Evolutionary conservation across 2,113 vertebrate genomes (phyloP).

Genomic region (Tamias sibiricus): DNA sequence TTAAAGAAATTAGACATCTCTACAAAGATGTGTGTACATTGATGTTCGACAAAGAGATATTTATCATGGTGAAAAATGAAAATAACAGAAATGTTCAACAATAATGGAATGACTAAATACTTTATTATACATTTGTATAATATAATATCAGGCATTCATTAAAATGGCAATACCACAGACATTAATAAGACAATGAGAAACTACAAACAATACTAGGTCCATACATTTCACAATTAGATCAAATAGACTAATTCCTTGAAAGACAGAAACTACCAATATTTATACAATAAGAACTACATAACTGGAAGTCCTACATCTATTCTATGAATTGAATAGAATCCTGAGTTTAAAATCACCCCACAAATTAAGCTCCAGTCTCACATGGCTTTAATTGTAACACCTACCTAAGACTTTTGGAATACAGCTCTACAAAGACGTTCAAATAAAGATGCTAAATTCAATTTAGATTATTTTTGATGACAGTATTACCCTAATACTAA

Average conservation of each 20-base stretch:
- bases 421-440: neutral
- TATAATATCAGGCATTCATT: neutral
- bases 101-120: neutral
- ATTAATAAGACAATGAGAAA: constrained; percentile 6
- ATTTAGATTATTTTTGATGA: neutral
- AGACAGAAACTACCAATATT: neutral
- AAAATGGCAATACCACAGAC: neutral
- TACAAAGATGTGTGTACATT: neutral
- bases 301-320: neutral
- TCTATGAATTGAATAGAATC: neutral
- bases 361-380: neutral
- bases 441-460: neutral
- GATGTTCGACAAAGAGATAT: neutral
- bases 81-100: neutral
- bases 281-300: neutral
- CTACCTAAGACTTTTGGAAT: neutral
- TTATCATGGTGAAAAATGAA: neutral
- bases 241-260: neutral
- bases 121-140: neutral
- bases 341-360: neutral
- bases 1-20: neutral
- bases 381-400: neutral
- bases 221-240: constrained; percentile 11
- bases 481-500: neutral
- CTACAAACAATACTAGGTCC: too few relatives aligned